A percentile compares a stretch with the other conserved stretches of the same genome.
phyloP scores from a whole-genome alignment of 2,113 vertebrate species.

The Argyrosomus japonicus region DNA sequence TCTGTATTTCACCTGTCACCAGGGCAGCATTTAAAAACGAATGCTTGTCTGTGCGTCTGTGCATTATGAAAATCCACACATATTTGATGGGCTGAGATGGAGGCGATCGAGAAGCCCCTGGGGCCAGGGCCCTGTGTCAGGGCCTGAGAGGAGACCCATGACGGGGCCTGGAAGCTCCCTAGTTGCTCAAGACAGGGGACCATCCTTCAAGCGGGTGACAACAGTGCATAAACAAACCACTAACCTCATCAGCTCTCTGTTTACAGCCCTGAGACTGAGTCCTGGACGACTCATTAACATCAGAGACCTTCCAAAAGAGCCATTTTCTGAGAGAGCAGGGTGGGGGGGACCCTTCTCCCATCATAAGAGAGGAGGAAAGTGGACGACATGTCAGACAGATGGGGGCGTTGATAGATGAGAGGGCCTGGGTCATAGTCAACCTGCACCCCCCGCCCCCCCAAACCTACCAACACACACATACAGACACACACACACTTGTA shows the following conservation, averaged over 20 bases:
- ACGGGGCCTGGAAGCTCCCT: slow-evolving; percentile 49
- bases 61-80: slow-evolving; percentile 34
- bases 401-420: slow-evolving; percentile 81
- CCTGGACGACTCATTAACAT: slow-evolving; percentile 76
- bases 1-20: slow-evolving; percentile 11
- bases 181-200: slow-evolving; percentile 59
- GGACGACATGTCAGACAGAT: slow-evolving; percentile 65
- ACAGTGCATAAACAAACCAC: slow-evolving; percentile 76
- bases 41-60: slow-evolving; percentile 15
- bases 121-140: slow-evolving; percentile 30
- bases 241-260: slow-evolving; percentile 77
- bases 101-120: slow-evolving; percentile 28
- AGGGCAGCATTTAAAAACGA: background rate
- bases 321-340: slow-evolving; percentile 25
- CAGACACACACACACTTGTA: slow-evolving; percentile 20
- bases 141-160: slow-evolving; percentile 40
- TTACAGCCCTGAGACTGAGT: slow-evolving; percentile 66
- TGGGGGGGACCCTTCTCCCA: slow-evolving; percentile 23
- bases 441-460: slow-evolving; percentile 51
- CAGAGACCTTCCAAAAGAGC: slow-evolving; percentile 64
- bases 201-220: slow-evolving; percentile 80
- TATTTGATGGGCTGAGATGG: slow-evolving; percentile 15
- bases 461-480: slow-evolving; percentile 23
- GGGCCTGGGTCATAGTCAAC: slow-evolving; percentile 69
- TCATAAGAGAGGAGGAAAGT: slow-evolving; percentile 49